These are phyloP conservation scores for Saccostrea glomerata DNA, from an alignment of 1,140 invertebrate species.

Conservation along the genomic window DNA sequence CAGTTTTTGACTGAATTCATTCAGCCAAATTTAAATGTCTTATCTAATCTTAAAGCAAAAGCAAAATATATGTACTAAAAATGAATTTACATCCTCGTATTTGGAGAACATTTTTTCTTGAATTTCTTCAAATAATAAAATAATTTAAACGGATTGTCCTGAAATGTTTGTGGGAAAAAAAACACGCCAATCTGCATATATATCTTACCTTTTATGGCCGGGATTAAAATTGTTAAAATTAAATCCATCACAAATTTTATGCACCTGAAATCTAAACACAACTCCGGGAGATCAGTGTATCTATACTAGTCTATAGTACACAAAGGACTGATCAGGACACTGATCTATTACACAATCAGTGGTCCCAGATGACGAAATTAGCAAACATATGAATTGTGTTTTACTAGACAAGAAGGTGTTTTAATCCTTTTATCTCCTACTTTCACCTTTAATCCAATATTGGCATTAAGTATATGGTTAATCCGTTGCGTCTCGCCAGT, in stretches of 20 bases:
- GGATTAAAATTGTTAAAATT: neutral
- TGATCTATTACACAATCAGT: neutral
- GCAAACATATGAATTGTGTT: neutral
- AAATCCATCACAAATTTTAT: neutral
- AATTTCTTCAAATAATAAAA: too few relatives aligned
- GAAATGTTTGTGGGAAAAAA: too few relatives aligned
- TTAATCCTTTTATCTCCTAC: constrained; percentile 16
- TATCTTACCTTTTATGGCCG: neutral
- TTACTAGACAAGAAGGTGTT: neutral
- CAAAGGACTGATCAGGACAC: neutral
- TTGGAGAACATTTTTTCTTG: too few relatives aligned
- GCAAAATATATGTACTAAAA: too few relatives aligned
- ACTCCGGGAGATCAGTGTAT: neutral
- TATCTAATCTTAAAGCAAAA: too few relatives aligned
- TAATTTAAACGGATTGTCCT: too few relatives aligned
- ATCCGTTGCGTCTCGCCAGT: neutral
- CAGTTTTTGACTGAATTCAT: too few relatives aligned
- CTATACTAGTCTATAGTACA: neutral
- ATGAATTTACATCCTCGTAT: too few relatives aligned
- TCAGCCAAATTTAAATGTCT: too few relatives aligned
- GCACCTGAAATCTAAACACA: neutral
- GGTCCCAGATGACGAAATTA: neutral
- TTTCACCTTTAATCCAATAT: constrained; percentile 17
- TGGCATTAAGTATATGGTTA: neutral
- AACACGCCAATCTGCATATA: too few relatives aligned